Conservation (phyloP, 2,888 invertebrate genomes). For the Drosophila atroscutellata region DNA sequence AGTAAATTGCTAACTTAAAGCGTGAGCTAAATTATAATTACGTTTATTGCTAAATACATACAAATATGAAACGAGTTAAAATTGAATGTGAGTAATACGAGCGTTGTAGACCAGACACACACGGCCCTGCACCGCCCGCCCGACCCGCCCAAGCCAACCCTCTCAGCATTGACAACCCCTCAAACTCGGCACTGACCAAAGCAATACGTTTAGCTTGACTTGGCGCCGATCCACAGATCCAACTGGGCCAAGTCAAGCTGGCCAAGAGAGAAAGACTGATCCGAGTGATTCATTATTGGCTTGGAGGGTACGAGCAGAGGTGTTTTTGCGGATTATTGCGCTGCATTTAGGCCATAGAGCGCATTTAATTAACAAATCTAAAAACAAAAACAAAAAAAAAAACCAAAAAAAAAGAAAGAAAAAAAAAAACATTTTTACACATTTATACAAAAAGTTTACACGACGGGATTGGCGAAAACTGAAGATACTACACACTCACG, state of each 20-base stretch:
- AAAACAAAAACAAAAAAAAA: slow-evolving; percentile 12
- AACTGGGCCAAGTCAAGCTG: slow-evolving; percentile 29
- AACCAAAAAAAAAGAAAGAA: slow-evolving; percentile 18
- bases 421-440: slow-evolving; percentile 44
- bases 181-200: background rate
- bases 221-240: slow-evolving; percentile 28
- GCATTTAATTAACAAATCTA: slow-evolving; percentile 40
- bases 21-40: slow-evolving; percentile 70
- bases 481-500: slow-evolving; percentile 5
- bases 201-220: slow-evolving; percentile 68
- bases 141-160: slow-evolving; percentile 4
- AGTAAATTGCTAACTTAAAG: slow-evolving; percentile 66
- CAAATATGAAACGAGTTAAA: slow-evolving; percentile 41
- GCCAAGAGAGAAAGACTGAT: slow-evolving; percentile 62
- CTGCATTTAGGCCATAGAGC: slow-evolving; percentile 55
- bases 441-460: slow-evolving; percentile 34
- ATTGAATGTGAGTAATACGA: slow-evolving; percentile 49
- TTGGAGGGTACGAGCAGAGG: slow-evolving; percentile 9
- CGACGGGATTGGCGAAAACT: slow-evolving; percentile 7
- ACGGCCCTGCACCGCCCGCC: slow-evolving; percentile 1
- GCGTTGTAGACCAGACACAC: slow-evolving; percentile 15
- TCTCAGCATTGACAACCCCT: slow-evolving; percentile 5
- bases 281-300: slow-evolving; percentile 56
- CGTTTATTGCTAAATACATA: slow-evolving; percentile 53
- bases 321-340: slow-evolving; percentile 16